Evolutionary conservation across 2,888 invertebrate genomes (phyloP).

Genomic region (Camptogramma bilineatum): DNA sequence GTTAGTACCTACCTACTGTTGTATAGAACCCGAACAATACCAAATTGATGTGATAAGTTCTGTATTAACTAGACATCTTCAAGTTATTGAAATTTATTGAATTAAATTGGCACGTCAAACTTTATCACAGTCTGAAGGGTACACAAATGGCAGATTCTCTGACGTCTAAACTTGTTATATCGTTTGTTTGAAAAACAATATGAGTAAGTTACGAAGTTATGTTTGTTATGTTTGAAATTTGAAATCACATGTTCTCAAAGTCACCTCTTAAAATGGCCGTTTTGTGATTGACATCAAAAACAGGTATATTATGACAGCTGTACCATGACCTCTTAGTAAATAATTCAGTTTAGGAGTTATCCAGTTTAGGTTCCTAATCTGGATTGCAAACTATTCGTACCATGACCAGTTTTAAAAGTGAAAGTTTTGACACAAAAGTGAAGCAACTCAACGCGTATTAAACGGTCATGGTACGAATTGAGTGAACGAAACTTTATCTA

Average conservation of each 20-base stretch:
- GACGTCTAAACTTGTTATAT: constrained; percentile 14
- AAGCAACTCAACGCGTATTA: too few species aligned
- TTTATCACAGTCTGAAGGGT: not conserved
- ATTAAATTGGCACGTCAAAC: not conserved
- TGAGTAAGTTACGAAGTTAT: not conserved
- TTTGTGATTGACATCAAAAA: too few species aligned
- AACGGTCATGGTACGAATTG: too few species aligned
- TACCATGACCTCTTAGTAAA: too few species aligned
- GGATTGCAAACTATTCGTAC: too few species aligned
- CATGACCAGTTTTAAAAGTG: too few species aligned
- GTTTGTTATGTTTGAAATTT: not conserved
- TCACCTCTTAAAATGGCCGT: too few species aligned
- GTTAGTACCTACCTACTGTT: not conserved
- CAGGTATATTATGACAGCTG: too few species aligned
- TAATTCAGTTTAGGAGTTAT: too few species aligned
- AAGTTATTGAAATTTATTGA: not conserved
- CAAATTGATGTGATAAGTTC: not conserved
- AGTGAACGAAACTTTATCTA: too few species aligned
- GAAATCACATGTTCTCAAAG: not conserved
- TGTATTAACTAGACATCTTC: not conserved
- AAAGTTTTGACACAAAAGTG: too few species aligned
- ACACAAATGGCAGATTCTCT: not conserved
- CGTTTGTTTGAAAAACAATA: constrained; percentile 3
- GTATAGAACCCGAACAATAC: not conserved
- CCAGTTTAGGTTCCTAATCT: too few species aligned